Conservation (phyloP, 37 sponge, comb jelly and placozoan species). For the Ephydatia muelleri region DNA sequence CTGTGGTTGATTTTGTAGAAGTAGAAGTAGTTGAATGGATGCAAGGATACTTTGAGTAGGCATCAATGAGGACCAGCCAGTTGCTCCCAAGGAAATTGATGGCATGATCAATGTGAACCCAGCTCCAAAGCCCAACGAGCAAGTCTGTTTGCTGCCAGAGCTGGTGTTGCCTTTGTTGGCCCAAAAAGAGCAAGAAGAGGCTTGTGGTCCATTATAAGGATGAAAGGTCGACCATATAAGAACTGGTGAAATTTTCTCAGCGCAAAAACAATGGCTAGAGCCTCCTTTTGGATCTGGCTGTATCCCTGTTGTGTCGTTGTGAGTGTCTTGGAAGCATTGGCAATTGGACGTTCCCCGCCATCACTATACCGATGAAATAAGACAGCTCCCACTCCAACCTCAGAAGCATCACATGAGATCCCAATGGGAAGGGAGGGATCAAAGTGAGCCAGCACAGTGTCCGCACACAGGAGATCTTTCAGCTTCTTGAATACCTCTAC, state of each 20-base stretch:
- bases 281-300: constrained; percentile 60
- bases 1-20: no score
- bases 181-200: constrained; percentile 47
- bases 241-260: constrained; percentile 59
- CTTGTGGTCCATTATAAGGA: constrained; percentile 54
- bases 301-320: constrained; percentile 41
- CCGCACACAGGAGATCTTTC: constrained; percentile 3
- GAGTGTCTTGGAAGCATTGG: constrained; percentile 59
- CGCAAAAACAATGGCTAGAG: constrained; percentile 40
- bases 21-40: no score
- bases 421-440: constrained; percentile 17
- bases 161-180: constrained; percentile 34
- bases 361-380: constrained; percentile 40
- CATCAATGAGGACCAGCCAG: no score
- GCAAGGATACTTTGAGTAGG: no score
- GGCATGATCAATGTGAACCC: no score
- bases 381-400: constrained; percentile 49
- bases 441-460: constrained; percentile 37
- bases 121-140: constrained; percentile 62
- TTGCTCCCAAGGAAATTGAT: no score
- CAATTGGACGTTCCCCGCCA: constrained; percentile 45
- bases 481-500: not conserved
- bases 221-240: constrained; percentile 64
- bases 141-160: constrained; percentile 41
- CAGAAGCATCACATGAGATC: constrained; percentile 47